Base-by-base conservation (phyloP, 2,797 vertebrate species). In the Acestrorhynchus altus region DNA sequence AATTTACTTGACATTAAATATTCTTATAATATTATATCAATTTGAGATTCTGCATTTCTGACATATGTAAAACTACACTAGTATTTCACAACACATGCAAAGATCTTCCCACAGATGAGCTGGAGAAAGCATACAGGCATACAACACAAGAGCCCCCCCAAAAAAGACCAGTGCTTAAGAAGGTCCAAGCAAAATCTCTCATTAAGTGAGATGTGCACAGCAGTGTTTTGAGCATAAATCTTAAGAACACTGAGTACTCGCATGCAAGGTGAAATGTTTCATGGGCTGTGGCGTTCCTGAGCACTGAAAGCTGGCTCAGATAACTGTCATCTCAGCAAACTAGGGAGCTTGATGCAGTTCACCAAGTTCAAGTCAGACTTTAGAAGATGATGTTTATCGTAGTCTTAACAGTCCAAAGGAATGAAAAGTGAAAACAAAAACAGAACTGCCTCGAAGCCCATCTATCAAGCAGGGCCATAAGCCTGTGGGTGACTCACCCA, bases 341-440 rank as follows among this genome's bases (percentile, higher is more conserved):
- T 16, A 42, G 57, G 24, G 47, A 8, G 22, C 40, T 35, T 20
- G 20, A 22, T 54, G 52, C 15, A 76, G 81, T 81, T 83, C 81
- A 82, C 39, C 4, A 52, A 75, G 81, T 84, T 75, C 76, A 74
- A 40, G 42, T 67, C 66, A 6, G 15, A 57, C 67, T 57, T 80
- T 24, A n/a, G 61, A 69, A 28, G 52, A 79, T 70, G 71, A 79
- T 75, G 73, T 85, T 81, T 79, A 84, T 74, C 61, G 20, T 64
- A 70, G 71, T 74, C 54, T 76, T 39, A 72, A 76, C 49, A 35
- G 12, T 67, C 52, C 57, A 76, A 67, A 78, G 69, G 39, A 77
- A 78, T 77, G 57, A 72, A 75, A 79, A 77, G 56, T 26, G 18
- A 76, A 78, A 74, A 73, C 70, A 78, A 77, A 67, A 77, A 60